Percentiles rank a stretch among this genome's conserved stretches.
Evolutionary conservation across 2,113 vertebrate species (phyloP).

Genomic region (Ctenodactylus gundi): DNA sequence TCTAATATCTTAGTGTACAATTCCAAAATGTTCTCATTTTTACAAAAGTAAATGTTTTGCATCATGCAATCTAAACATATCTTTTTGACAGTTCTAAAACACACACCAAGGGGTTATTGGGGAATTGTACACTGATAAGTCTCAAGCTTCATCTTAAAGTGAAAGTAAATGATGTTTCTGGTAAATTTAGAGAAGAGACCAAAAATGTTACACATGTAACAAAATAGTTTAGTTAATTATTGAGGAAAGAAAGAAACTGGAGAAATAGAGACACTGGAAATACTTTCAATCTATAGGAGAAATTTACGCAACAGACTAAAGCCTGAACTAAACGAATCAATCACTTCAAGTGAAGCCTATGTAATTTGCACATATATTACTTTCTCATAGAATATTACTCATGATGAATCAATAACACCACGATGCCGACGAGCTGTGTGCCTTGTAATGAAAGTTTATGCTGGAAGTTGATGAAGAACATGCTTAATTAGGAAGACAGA

Average conservation of each 20-base stretch:
- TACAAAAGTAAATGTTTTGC: slow-evolving; percentile 29
- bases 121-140: slow-evolving; percentile 51
- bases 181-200: slow-evolving; percentile 45
- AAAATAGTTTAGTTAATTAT: neutral
- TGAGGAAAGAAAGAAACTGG: slow-evolving; percentile 26
- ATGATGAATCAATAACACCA: too few species aligned
- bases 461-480: too few species aligned
- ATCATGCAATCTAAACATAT: neutral
- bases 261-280: slow-evolving; percentile 53
- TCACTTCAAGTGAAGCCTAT: too few species aligned
- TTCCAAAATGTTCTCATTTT: slow-evolving; percentile 27
- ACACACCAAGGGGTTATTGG: slow-evolving; percentile 16
- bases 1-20: neutral
- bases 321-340: neutral
- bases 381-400: too few species aligned
- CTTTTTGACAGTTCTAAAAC: neutral
- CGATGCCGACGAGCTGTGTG: too few species aligned
- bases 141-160: slow-evolving; percentile 62
- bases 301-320: slow-evolving; percentile 42
- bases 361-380: too few species aligned
- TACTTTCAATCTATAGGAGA: slow-evolving; percentile 25
- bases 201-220: neutral
- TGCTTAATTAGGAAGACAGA: too few species aligned
- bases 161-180: slow-evolving; percentile 61
- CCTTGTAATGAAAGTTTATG: too few species aligned